Conservation (phyloP, 2,888 invertebrate genomes). For the Tetrapedia diversipes region DNA sequence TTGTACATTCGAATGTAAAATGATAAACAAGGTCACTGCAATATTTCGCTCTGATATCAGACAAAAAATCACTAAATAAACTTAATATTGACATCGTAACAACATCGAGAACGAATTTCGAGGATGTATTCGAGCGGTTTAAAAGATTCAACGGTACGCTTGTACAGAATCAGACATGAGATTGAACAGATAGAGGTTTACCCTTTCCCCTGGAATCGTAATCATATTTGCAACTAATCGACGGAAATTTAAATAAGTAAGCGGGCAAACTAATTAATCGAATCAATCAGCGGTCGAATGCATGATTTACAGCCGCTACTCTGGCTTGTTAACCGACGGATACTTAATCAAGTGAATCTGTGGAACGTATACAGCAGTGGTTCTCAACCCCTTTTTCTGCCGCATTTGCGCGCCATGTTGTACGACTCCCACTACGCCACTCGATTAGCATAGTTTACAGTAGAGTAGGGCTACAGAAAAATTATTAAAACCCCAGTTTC, state of each 20-base stretch:
- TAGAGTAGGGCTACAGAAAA: no score
- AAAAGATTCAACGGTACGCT: constrained; percentile 7
- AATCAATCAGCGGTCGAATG: constrained; percentile 2
- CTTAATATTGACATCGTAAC: neutral
- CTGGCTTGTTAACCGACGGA: constrained; percentile 2
- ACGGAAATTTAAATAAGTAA: constrained; percentile 27
- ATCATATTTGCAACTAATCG: constrained; percentile 21
- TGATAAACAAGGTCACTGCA: no score
- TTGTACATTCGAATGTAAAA: no score
- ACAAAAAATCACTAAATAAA: neutral
- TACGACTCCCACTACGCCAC: no score
- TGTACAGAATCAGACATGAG: no score
- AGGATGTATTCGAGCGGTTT: neutral
- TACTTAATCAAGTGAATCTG: constrained; percentile 23
- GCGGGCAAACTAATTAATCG: constrained; percentile 12
- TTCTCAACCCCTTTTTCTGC: no score
- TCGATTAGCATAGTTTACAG: no score
- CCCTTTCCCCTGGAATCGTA: neutral
- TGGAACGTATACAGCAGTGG: constrained; percentile 3
- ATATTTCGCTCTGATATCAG: no score
- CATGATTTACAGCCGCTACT: constrained; percentile 18
- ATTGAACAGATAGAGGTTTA: neutral
- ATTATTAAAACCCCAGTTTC: no score
- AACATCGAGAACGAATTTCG: no score
- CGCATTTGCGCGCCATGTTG: no score